phyloP scores from a whole-genome alignment of 2,797 vertebrate species.

The Megalops cyprinoides region DNA sequence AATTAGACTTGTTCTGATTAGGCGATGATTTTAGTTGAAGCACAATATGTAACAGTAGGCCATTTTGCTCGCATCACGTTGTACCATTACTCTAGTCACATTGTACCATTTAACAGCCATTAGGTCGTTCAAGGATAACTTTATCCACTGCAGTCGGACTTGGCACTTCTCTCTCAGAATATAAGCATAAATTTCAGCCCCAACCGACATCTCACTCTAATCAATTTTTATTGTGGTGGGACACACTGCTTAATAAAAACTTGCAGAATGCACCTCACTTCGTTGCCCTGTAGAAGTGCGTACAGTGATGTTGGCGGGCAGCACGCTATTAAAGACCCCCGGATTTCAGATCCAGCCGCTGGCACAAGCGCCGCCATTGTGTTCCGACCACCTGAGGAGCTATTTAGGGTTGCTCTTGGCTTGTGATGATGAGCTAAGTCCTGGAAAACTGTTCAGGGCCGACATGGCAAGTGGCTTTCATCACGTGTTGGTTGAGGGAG shows the following conservation, averaged over 20 bases:
- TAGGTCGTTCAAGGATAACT: neutral
- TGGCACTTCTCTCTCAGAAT: neutral
- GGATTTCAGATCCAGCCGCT: neutral
- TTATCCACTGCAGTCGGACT: neutral
- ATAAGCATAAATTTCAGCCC: neutral
- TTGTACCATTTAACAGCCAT: neutral
- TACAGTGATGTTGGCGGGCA: no score
- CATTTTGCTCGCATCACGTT: neutral
- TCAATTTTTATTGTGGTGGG: neutral
- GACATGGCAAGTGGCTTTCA: neutral
- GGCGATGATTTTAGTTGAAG: neutral
- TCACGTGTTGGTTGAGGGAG: neutral
- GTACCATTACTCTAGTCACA: neutral
- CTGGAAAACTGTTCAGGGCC: neutral
- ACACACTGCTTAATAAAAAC: conserved; percentile 8
- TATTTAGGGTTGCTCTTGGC: neutral
- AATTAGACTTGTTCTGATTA: conserved; percentile 14
- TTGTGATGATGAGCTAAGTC: neutral
- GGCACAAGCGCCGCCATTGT: neutral
- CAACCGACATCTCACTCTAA: neutral
- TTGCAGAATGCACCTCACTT: neutral
- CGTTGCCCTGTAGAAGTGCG: no score
- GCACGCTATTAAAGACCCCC: neutral
- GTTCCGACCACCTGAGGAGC: neutral
- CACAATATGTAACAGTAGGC: neutral